These are phyloP conservation scores for Rapana venosa DNA, from an alignment of 2,888 invertebrate species.

Conservation along the genomic window DNA sequence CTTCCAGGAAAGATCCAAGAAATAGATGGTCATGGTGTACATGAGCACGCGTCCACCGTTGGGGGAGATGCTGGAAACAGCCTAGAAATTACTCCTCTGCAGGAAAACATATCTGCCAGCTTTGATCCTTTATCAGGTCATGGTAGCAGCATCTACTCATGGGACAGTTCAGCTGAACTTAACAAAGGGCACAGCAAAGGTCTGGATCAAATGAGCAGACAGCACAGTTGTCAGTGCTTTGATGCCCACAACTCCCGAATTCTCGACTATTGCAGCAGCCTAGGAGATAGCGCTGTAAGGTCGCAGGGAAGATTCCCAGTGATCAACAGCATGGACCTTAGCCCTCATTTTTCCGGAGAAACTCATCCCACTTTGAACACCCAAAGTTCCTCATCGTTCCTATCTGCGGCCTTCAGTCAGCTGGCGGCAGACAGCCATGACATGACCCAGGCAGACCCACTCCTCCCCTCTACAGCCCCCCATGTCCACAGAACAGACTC, in stretches of 20 bases:
- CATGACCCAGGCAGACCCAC: not conserved
- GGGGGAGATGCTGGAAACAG: not conserved
- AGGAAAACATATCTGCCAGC: not conserved
- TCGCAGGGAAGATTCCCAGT: not conserved
- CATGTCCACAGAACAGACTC: not conserved
- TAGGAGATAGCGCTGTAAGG: not conserved
- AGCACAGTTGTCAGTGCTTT: not conserved
- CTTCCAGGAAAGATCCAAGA: not conserved
- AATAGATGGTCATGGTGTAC: not conserved
- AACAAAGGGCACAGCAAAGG: not conserved
- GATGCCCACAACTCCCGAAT: not conserved
- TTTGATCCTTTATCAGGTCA: not conserved
- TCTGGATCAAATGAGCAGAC: not conserved
- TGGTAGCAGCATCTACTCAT: not conserved
- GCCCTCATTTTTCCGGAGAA: conserved; percentile 12
- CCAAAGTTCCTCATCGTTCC: not conserved
- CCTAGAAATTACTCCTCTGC: not conserved
- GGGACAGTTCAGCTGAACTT: not conserved
- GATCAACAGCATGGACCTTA: not conserved
- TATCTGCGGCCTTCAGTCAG: not conserved
- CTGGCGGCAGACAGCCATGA: not conserved
- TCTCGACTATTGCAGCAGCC: not conserved
- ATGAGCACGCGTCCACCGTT: not conserved
- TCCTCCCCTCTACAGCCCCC: not conserved
- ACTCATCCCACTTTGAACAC: not conserved